phyloP scores from a whole-genome alignment of 1,140 invertebrate species.

The Saccostrea echinata region DNA sequence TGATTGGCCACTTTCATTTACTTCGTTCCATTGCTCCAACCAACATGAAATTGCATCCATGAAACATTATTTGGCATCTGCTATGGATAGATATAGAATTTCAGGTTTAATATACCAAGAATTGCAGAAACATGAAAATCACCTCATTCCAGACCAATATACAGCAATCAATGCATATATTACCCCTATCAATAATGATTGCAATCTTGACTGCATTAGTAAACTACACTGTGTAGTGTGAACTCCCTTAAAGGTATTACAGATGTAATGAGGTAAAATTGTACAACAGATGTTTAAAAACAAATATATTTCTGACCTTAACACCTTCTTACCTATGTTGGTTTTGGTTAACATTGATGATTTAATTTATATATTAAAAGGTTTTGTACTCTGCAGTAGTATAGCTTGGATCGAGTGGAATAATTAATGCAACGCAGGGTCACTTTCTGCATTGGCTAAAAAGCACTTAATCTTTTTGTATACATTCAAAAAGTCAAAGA shows the following conservation, averaged over 20 bases:
- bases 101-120: background rate
- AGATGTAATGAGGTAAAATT: too few relatives aligned
- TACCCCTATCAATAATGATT: too few relatives aligned
- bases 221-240: too few relatives aligned
- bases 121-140: background rate
- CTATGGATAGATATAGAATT: background rate
- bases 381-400: background rate
- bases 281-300: too few relatives aligned
- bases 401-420: background rate
- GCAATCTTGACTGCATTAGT: too few relatives aligned
- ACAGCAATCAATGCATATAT: background rate
- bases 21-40: too few relatives aligned
- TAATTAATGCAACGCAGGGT: background rate
- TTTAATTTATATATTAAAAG: too few relatives aligned
- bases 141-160: background rate
- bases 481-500: background rate
- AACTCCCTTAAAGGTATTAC: too few relatives aligned
- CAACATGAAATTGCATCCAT: background rate
- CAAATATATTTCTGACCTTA: too few relatives aligned
- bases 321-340: too few relatives aligned
- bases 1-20: too few relatives aligned
- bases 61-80: background rate
- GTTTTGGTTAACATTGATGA: too few relatives aligned
- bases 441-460: background rate
- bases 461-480: background rate